A percentile compares a stretch with the other conserved stretches of the same genome.
phyloP scores from a whole-genome alignment of 2,797 vertebrate species.

The Hephaestus fuliginosus region DNA sequence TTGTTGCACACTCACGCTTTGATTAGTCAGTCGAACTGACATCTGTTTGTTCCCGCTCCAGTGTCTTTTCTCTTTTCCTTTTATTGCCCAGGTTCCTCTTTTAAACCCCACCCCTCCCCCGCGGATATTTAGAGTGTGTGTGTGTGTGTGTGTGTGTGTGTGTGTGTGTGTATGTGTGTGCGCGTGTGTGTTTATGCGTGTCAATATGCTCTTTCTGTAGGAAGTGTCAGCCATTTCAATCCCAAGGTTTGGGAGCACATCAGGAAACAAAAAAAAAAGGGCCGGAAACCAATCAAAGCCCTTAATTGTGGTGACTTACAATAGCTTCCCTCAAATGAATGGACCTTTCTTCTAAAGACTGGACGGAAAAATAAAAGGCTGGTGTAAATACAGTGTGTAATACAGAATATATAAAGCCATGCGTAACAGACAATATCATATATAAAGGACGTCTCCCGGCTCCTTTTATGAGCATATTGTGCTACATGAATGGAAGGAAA shows the following conservation, averaged over 20 bases:
- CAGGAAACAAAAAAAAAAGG: conserved; percentile 76
- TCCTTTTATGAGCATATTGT: conserved; percentile 59
- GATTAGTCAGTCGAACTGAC: conserved; percentile 62
- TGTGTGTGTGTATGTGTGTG: conserved; percentile 19
- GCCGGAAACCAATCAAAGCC: conserved; percentile 69
- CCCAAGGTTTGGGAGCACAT: conserved; percentile 73
- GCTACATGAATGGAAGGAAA: conserved; percentile 44
- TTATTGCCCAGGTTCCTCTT: conserved; percentile 59
- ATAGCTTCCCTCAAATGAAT: conserved; percentile 64
- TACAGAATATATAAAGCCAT: conserved; percentile 79
- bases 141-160: conserved; percentile 11
- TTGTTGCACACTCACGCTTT: conserved; percentile 44
- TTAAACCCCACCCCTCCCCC: conserved; percentile 40
- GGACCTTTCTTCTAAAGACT: conserved; percentile 57
- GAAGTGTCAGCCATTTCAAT: conserved; percentile 87
- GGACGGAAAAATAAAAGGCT: conserved; percentile 39
- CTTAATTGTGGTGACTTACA: conserved; percentile 66
- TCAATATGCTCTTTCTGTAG: conserved; percentile 81
- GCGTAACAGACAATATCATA: conserved; percentile 72
- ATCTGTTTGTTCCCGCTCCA: conserved; percentile 58
- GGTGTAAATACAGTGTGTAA: conserved; percentile 71
- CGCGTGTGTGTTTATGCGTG: conserved; percentile 29
- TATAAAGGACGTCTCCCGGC: conserved; percentile 57
- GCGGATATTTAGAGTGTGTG: conserved; percentile 13
- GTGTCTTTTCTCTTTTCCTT: conserved; percentile 56